phyloP scores from a whole-genome alignment of 2,888 invertebrate genomes.

The Amphimallon solstitiale region DNA sequence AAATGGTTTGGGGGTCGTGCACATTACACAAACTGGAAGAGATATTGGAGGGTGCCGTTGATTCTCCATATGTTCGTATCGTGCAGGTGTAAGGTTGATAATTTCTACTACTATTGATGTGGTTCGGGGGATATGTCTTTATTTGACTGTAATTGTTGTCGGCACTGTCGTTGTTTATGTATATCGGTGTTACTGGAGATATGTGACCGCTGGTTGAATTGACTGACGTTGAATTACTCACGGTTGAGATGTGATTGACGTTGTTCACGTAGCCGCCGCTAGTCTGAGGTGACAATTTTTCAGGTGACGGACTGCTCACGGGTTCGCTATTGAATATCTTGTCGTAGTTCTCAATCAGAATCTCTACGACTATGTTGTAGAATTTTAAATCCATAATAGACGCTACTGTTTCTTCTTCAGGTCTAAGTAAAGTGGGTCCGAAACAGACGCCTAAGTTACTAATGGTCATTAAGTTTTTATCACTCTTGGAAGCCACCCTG shows the following conservation, averaged over 20 bases:
- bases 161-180: conserved; percentile 30
- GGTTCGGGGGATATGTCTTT: conserved; percentile 29
- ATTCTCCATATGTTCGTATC: conserved; percentile 66
- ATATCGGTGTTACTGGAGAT: conserved; percentile 6
- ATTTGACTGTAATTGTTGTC: conserved; percentile 35
- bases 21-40: conserved; percentile 63
- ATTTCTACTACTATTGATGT: conserved; percentile 26
- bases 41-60: conserved; percentile 58
- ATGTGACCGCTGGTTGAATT: conserved; percentile 6
- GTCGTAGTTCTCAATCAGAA: conserved; percentile 89
- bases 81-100: conserved; percentile 50
- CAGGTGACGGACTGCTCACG: conserved; percentile 35
- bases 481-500: conserved; percentile 84
- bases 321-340: conserved; percentile 72
- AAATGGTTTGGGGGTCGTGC: conserved; percentile 54
- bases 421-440: conserved; percentile 94
- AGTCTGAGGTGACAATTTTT: conserved; percentile 46
- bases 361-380: conserved; percentile 98
- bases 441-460: conserved; percentile 98
- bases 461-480: conserved; percentile 96
- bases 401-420: conserved; percentile 96
- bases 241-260: conserved; percentile 2
- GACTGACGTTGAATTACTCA: conserved; percentile 10
- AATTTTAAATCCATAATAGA: conserved; percentile 99
- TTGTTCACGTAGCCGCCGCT: conserved; percentile 39